Evolutionary conservation across 2,888 invertebrate species (phyloP).

Genomic region (Mesorhabditis sp.): DNA sequence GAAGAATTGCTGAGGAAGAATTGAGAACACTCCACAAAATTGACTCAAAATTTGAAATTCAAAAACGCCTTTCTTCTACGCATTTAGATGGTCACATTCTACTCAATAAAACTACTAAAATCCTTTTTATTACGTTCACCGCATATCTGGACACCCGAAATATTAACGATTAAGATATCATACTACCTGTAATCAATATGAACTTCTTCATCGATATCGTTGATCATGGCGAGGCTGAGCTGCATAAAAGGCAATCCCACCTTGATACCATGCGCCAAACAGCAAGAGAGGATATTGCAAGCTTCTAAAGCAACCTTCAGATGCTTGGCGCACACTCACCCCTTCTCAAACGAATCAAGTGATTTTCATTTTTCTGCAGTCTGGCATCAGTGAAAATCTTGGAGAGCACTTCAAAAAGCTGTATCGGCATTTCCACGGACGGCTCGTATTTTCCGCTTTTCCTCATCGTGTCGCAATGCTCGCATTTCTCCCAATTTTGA

Average conservation of each 20-base stretch:
- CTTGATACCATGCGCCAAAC: background rate
- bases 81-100: no score
- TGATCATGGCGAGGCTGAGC: background rate
- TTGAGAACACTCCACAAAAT: no score
- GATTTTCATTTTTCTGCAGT: background rate
- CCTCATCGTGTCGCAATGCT: background rate
- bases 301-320: background rate
- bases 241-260: background rate
- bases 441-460: background rate
- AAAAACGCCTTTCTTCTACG: no score
- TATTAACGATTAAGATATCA: no score
- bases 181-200: background rate
- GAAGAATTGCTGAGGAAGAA: no score
- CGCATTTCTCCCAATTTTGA: background rate
- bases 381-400: background rate
- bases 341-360: conserved; percentile 2
- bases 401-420: background rate
- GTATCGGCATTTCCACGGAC: background rate
- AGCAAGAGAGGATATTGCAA: background rate
- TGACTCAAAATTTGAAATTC: no score
- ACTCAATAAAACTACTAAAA: no score
- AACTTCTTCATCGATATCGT: background rate
- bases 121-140: no score
- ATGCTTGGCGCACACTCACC: background rate
- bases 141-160: no score